These are phyloP conservation scores for Pantelozetes paolii DNA, from an alignment of 2,888 invertebrate species.

Conservation along the genomic window DNA sequence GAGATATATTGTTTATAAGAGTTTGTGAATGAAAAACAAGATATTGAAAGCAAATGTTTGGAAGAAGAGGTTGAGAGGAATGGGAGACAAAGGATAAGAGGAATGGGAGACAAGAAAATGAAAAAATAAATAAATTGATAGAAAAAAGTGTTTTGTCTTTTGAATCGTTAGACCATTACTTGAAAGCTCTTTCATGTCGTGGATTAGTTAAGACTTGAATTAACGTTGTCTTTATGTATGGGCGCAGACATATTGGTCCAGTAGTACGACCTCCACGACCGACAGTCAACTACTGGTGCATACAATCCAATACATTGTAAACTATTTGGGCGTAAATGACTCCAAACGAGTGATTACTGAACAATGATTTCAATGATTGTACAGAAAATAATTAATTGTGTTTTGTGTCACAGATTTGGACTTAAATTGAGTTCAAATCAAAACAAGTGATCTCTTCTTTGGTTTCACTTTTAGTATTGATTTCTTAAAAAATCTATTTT, in stretches of 20 bases:
- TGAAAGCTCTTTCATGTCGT: conserved; percentile 22
- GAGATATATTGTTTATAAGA: not conserved
- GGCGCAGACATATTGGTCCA: not conserved
- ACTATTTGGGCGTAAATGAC: not conserved
- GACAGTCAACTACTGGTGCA: too few species aligned
- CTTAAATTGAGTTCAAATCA: not conserved
- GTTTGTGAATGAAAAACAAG: too few species aligned
- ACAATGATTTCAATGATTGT: not conserved
- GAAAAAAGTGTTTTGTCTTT: not conserved
- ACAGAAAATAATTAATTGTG: conserved; percentile 13
- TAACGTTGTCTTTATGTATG: conserved; percentile 18
- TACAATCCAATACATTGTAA: not conserved
- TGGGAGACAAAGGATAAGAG: not conserved
- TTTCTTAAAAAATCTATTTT: not conserved
- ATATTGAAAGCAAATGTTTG: not conserved
- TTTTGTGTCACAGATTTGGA: not conserved
- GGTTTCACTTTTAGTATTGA: conserved; percentile 11
- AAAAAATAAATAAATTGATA: not conserved
- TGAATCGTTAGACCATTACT: conserved; percentile 3
- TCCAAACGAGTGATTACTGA: not conserved
- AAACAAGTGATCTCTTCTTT: not conserved
- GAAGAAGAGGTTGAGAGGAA: not conserved
- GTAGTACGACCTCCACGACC: too few species aligned
- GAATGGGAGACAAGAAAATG: not conserved
- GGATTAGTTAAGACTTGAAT: conserved; percentile 21